Conservation (phyloP, 2,113 vertebrate genomes). For the Diphyllodes magnificus region DNA sequence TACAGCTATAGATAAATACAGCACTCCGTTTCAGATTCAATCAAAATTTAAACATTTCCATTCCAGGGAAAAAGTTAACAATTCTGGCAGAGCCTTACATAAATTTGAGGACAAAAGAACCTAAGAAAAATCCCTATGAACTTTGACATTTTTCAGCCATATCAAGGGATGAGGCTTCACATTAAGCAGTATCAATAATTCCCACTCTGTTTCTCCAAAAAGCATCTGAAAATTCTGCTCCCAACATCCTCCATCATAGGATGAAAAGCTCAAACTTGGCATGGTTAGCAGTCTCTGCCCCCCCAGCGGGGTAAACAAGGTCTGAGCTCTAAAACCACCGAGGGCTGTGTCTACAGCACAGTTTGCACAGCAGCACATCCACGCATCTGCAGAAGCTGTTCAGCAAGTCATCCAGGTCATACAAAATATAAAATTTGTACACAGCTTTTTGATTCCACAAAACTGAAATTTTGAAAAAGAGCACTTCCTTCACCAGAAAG, state of each 20-base stretch:
- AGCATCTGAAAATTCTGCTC: background rate
- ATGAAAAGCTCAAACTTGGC: background rate
- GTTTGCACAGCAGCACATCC: background rate
- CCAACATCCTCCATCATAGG: background rate
- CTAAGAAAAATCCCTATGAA: background rate
- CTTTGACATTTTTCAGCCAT: background rate
- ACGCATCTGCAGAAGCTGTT: fast-evolving
- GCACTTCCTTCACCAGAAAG: background rate
- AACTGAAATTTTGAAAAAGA: background rate
- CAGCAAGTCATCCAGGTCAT: background rate
- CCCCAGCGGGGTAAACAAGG: background rate
- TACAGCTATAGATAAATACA: background rate
- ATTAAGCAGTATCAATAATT: background rate
- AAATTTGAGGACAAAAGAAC: background rate
- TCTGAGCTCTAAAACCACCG: background rate
- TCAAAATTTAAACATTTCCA: background rate
- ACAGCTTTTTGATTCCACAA: background rate
- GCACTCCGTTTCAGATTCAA: background rate
- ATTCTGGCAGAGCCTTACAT: background rate
- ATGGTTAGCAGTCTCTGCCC: background rate
- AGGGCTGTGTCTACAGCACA: background rate
- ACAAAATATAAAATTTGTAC: background rate
- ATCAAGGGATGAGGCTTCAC: background rate
- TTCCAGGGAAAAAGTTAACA: background rate
- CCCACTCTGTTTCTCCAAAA: background rate